Base-by-base conservation (phyloP, 2,888 invertebrate genomes). In the Lepas anatifera region DNA sequence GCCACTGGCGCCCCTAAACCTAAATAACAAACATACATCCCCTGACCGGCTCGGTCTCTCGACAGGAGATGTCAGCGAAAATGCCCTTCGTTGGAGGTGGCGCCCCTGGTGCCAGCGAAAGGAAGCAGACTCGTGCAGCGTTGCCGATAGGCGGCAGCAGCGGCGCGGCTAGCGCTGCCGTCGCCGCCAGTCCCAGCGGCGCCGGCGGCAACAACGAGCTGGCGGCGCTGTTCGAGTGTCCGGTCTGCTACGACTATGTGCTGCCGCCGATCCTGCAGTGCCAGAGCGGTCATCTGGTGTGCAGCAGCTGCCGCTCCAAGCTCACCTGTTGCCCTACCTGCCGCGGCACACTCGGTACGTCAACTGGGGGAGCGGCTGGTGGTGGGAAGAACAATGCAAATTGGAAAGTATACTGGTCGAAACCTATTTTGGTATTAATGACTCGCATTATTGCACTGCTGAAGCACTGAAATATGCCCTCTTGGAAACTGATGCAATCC, bases 171-270 rank as follows among this genome's bases (percentile, higher is more conserved):
- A 25, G 25, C 35, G 58, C 58, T 8, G 58, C 58, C 2, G 58
- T 58, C 32, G 58, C 35, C 16, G 58, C 58, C 58, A 58, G 32
- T 16, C 58, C 58, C 58, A 58, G 58, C 22, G 58, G 58, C 35
- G 58, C 35, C 32, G 58, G 58, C 58, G 22, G 25, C 35, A 58
- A 58, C 58, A 58, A 58, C 67, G 94, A 95, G 81, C 83, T 95
- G 78, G 92, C 94, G 74, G 92, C 92, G 73, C 84, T 95, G 69
- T 95, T 95, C 80, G 95, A 95, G 81, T 95, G 95, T 81, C 95
- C 95, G 48, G 99, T 99, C 74, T 99, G 99, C 82, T 97, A 99
- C 81, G 99, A 99, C 83, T 98, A 97, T 85, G 98, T 98, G 74
- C 84, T 99, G 79, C 99, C 99, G 74, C 99, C 99, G 50, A 99